A percentile compares a stretch with the other conserved stretches of the same genome.
Conservation (phyloP, 2,888 invertebrate species). For the Strigamia maritima region DNA sequence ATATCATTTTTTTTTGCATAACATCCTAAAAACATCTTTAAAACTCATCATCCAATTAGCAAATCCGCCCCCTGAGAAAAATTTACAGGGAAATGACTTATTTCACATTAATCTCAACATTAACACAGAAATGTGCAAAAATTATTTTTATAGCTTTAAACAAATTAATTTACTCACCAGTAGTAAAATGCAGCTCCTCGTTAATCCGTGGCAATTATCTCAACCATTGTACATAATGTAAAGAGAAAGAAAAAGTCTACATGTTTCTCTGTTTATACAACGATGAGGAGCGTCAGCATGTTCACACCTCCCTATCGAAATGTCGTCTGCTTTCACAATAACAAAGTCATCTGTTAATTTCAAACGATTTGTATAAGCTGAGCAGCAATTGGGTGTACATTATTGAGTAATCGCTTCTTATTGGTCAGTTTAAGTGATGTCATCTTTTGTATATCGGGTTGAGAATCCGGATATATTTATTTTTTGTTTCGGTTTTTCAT, state of each 20-base stretch:
- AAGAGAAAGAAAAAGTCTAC: too few species aligned
- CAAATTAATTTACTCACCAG: neutral
- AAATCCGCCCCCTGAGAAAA: too few species aligned
- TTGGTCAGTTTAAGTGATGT: neutral
- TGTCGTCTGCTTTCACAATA: slow-evolving; percentile 1
- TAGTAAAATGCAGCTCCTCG: neutral
- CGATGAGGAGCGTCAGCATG: neutral
- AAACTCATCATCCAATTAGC: too few species aligned
- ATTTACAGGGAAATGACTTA: too few species aligned
- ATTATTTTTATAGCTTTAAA: neutral
- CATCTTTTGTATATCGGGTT: neutral
- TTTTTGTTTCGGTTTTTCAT: too few species aligned
- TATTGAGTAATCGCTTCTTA: neutral
- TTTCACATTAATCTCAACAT: too few species aligned
- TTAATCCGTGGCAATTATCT: too few species aligned
- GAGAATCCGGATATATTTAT: neutral
- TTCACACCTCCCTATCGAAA: neutral
- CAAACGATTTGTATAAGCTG: neutral
- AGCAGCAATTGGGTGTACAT: neutral
- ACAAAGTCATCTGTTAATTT: neutral
- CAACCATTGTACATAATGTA: too few species aligned
- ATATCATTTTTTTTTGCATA: too few species aligned
- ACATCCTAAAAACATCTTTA: too few species aligned
- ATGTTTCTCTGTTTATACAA: neutral
- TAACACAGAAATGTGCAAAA: too few species aligned